Base-by-base conservation (phyloP, 2,797 vertebrate genomes). In the Hemitrygon akajei region DNA sequence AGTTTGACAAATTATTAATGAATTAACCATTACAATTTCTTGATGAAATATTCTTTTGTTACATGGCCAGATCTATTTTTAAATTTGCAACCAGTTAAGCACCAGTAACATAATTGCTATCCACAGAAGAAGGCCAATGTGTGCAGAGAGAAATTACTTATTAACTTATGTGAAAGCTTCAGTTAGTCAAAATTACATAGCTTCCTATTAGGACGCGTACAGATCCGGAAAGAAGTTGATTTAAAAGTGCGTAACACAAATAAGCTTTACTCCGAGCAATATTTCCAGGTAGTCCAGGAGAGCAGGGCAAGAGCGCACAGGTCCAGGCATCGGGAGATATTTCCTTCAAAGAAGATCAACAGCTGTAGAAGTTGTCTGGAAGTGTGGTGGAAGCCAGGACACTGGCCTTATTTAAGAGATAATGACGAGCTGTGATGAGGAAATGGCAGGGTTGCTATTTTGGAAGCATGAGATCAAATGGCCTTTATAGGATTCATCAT, bases 21-120 rank as follows among this genome's bases (percentile, higher is more conserved):
- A 66, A 89, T 66, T 66, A 89, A 89, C 86, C 86, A 69, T 69
- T 89, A 89, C 86, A 89, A 89, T 47, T 89, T 89, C 86, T 37
- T 89, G 34, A 89, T 89, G 63, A 89, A 89, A 69, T 89, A 63
- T 69, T 66, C 60, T 89, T 69, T 89, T 89, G 86, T 89, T 89
- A 89, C 60, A 69, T 89, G 63, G 63, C 86, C 7, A 89, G 63
- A 89, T 89, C 60, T 89, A 69, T 87, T 66, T 16, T 66, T 18
- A 66, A 86, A 63, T 66, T 30, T 87, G 84, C 84, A 87, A 87
- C 84, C 84, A 87, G 12, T 89, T 60, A 89, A 69, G 63, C 86
- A 89, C 86, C 37, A 69, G 63, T 34, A 69, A 89, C 34, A 69
- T 89, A 89, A 89, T 69, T 66, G 86, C 60, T 37, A 69, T 89